phyloP scores from a whole-genome alignment of 1,140 invertebrate species.

The Leucophenga varia region DNA sequence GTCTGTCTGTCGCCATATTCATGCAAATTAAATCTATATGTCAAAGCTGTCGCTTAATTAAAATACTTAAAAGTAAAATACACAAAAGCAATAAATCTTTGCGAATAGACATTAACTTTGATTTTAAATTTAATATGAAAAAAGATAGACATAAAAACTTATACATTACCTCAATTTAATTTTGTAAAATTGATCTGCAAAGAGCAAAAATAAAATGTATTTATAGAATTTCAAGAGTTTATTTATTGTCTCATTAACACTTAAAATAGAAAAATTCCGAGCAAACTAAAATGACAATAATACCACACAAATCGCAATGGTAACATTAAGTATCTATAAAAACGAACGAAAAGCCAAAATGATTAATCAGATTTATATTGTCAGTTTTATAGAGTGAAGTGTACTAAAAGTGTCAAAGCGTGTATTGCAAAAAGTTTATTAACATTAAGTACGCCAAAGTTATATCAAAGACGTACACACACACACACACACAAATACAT shows the following conservation, averaged over 20 bases:
- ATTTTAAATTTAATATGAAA: too few species aligned
- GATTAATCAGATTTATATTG: conserved; percentile 53
- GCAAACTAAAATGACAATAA: conserved; percentile 35
- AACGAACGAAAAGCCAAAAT: too few species aligned
- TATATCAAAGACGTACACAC: conserved; percentile 10
- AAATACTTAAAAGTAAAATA: conserved; percentile 50
- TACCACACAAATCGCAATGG: conserved; percentile 48
- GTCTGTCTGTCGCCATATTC: background rate
- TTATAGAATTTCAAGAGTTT: too few species aligned
- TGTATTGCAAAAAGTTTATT: conserved; percentile 55
- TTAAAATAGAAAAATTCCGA: too few species aligned
- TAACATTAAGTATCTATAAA: too few species aligned
- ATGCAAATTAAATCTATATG: conserved; percentile 1
- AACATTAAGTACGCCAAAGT: conserved; percentile 43
- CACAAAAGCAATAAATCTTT: conserved; percentile 20
- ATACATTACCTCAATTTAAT: too few species aligned
- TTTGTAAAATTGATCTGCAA: too few species aligned
- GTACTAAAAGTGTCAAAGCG: conserved; percentile 53
- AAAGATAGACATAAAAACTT: too few species aligned
- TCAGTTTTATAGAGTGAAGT: conserved; percentile 45
- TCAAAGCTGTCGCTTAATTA: conserved; percentile 43
- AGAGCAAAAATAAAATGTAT: too few species aligned
- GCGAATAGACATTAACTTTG: too few species aligned
- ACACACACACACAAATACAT: conserved; percentile 8
- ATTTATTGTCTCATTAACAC: too few species aligned